Evolutionary conservation across 1,140 invertebrate genomes (phyloP).

Genomic region (Ganaspis sp.): DNA sequence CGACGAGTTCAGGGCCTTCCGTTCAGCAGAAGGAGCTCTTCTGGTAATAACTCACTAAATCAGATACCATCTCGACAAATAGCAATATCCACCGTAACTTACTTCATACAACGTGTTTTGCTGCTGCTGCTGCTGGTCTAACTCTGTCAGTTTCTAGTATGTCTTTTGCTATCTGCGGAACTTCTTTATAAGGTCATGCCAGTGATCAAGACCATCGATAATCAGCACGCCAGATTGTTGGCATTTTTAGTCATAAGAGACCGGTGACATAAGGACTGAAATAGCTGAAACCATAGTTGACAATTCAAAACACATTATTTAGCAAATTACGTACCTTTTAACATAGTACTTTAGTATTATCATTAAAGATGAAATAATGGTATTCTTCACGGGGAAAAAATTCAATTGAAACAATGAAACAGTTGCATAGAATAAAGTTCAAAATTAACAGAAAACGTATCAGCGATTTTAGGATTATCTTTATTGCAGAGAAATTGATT

Average conservation of each 20-base stretch:
- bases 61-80: slow-evolving; percentile 63
- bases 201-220: background rate
- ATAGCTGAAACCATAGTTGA: background rate
- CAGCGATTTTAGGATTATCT: too few relatives aligned
- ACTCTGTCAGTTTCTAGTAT: slow-evolving; percentile 19
- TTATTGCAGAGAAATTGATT: too few relatives aligned
- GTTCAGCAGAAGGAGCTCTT: slow-evolving; percentile 48
- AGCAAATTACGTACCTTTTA: background rate
- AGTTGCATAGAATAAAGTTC: too few relatives aligned
- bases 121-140: slow-evolving; percentile 41
- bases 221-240: background rate
- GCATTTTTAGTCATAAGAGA: background rate
- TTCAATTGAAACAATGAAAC: too few relatives aligned
- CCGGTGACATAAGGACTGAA: too few relatives aligned
- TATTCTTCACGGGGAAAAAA: too few relatives aligned
- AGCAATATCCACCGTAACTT: slow-evolving; percentile 54
- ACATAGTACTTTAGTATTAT: too few relatives aligned
- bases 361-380: too few relatives aligned
- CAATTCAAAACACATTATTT: background rate
- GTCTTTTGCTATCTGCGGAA: slow-evolving; percentile 31
- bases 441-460: too few relatives aligned
- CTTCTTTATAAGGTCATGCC: background rate
- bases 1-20: slow-evolving; percentile 48
- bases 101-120: too few relatives aligned
- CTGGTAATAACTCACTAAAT: slow-evolving; percentile 63